Base-by-base conservation (phyloP, 1,140 invertebrate genomes). In the Hyles vespertilio region DNA sequence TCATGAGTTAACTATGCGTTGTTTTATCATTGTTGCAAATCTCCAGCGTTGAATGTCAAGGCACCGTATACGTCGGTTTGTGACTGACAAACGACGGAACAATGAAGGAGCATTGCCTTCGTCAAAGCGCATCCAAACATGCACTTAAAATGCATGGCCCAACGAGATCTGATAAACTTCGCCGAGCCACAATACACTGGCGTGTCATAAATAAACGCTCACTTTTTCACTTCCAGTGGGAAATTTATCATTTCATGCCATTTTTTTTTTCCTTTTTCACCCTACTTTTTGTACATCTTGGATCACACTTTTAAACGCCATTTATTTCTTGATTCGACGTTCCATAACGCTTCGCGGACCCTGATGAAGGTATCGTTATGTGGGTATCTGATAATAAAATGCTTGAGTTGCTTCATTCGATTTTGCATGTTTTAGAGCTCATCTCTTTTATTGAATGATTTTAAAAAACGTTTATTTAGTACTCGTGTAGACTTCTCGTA, bases 301-400 rank as follows among this genome's bases (percentile, higher is more conserved):
- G 69, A 83, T 86, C 79, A 86, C 81, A 81, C 79, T 80, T 87
- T 81, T 79, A 72, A 84, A 82, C 65, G 71, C 74, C 78, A 85
- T 85, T 84, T 79, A 84, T 84, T 79, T 79, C 70, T 71, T 63
- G 56, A 66, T 74, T 81, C 77, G 71, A 76, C 74, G 64, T 73
- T 72, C 63, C 73, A 69, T 79, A 79, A 74, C 67, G 72, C 65
- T 69, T 72, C 65, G 63, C 66, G 66, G 65, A 67, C 58, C 45
- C 77, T 81, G 79, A 84, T 79, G 74, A 77, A 81, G 77, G 77
- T 77, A 74, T 81, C 74, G 75, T 77, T 75, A 77, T 80, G 70
- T 73, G 77, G 9, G 70, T 75, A 77, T 77, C 72, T 74, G 72
- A 81, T 80, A 81, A 79, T 81, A 79, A 84, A 84, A 81, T 70